Base-by-base conservation (phyloP, 2,797 vertebrate species). In the Hydrocynus forskahlii region DNA sequence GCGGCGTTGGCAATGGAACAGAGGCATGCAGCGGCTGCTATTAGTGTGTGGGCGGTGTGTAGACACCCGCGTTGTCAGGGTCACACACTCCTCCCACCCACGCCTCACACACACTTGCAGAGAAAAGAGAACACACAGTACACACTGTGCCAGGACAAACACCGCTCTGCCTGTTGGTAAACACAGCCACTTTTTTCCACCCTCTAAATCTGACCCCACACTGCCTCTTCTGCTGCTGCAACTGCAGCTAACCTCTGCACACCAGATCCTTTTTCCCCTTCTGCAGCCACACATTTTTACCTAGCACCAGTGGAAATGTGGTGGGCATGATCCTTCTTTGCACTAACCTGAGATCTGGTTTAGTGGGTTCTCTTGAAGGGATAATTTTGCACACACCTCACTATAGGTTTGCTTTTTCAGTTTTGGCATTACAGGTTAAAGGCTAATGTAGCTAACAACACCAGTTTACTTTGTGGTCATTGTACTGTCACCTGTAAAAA, bases 31-130 rank as follows among this genome's bases (percentile, higher is more conserved):
- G 78, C 75, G 85, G 81, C 83, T 87, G 83, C 81, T 83, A 85
- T 87, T 83, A 77, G 72, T 76, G 85, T 48, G 86, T 83, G 76
- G 86, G 86, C 81, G 81, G 82, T 75, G 73, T 84, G 83, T 76
- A 85, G 85, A 80, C 84, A 77, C 83, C 86, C 78, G 86, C 85
- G 80, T 85, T 84, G 86, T 80, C 83, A 84, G 86, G 86, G 86
- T 88, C 84, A 88, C 83, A 83, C 77, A 66, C 84, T 86, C 81
- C 86, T 84, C 84, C 83, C 80, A 82, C 85, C 81, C 81, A 81
- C 85, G 48, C 75, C 62, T 81, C 55, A 14, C 69, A 55, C 81
- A 74, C 81, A 82, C 76, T 78, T 68, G 76, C 76, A 19, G 63
- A 67, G 81, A 74, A 68, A 14, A 78, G 69, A 66, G 69, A 52